A percentile compares a stretch with the other conserved stretches of the same genome.
Conservation (phyloP, 2,113 vertebrate species). For the Siniperca chuatsi region DNA sequence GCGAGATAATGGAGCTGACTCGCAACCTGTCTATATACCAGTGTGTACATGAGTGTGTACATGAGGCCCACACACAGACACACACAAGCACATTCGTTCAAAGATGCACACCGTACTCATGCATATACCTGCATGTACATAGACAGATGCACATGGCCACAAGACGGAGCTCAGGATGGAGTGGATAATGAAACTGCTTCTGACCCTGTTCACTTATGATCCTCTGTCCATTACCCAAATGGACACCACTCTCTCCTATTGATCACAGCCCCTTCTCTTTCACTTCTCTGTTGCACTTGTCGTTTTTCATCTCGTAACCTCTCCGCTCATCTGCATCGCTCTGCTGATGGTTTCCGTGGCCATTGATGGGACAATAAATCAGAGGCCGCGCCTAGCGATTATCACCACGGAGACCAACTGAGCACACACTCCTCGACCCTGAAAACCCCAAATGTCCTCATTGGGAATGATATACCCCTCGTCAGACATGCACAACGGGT, state of each 20-base stretch:
- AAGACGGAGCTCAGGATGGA: slow-evolving; percentile 73
- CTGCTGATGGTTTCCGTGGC: slow-evolving; percentile 77
- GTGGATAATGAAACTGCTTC: slow-evolving; percentile 87
- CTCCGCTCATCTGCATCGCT: slow-evolving; percentile 79
- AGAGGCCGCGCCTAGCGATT: slow-evolving; percentile 80
- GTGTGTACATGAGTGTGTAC: slow-evolving; percentile 31
- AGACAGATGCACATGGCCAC: slow-evolving; percentile 25
- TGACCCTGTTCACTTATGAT: slow-evolving; percentile 89
- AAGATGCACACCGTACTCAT: slow-evolving; percentile 29
- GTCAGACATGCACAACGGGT: slow-evolving; percentile 54
- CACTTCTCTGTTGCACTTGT: slow-evolving; percentile 81
- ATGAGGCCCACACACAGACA: slow-evolving; percentile 23
- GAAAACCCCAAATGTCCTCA: slow-evolving; percentile 71
- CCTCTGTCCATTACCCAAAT: slow-evolving; percentile 94
- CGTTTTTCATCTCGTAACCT: slow-evolving; percentile 89
- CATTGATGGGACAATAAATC: slow-evolving; percentile 83
- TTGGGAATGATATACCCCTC: slow-evolving; percentile 55
- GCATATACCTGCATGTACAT: slow-evolving; percentile 34
- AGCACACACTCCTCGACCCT: slow-evolving; percentile 69
- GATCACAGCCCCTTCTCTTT: slow-evolving; percentile 86
- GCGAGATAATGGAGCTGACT: slow-evolving; percentile 77
- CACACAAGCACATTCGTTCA: neutral
- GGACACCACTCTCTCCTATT: slow-evolving; percentile 91
- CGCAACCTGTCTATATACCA: slow-evolving; percentile 55
- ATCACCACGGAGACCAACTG: slow-evolving; percentile 74